Evolutionary conservation across 2,888 invertebrate genomes (phyloP).

Genomic region (Cyclophora punctaria): DNA sequence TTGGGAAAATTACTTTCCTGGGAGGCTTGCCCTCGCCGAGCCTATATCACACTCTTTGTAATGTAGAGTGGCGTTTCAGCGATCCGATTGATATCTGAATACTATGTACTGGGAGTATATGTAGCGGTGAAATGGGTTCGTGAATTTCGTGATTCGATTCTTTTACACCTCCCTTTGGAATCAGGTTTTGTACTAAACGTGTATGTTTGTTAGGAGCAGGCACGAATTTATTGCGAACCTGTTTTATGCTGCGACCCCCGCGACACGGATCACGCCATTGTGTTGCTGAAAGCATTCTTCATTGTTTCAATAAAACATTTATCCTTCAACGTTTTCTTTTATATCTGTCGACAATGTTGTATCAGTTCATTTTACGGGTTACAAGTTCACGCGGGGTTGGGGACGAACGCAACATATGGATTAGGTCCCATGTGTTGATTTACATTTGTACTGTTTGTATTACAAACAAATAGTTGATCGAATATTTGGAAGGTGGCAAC

Average conservation of each 20-base stretch:
- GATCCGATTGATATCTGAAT: conserved; percentile 28
- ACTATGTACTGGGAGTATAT: conserved; percentile 11
- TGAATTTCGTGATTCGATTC: background rate
- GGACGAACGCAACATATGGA: conserved; percentile 3
- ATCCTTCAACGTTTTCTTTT: too few species aligned
- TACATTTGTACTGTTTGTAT: conserved; percentile 7
- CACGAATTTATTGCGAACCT: too few species aligned
- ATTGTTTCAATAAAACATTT: too few species aligned
- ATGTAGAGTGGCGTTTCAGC: conserved; percentile 43
- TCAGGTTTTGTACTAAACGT: too few species aligned
- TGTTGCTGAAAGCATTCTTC: too few species aligned
- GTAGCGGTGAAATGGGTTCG: conserved; percentile 6
- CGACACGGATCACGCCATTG: too few species aligned
- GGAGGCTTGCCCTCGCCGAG: conserved; percentile 23
- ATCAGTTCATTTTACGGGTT: too few species aligned
- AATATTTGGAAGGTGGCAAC: conserved; percentile 30
- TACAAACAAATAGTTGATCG: background rate
- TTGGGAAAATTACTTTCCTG: conserved; percentile 30
- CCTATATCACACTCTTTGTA: conserved; percentile 33
- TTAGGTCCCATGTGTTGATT: conserved; percentile 11
- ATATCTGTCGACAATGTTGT: too few species aligned
- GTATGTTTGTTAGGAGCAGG: too few species aligned
- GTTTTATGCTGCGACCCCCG: too few species aligned
- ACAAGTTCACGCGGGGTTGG: background rate
- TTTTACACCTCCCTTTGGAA: too few species aligned